Evolutionary conservation across 2,113 vertebrate genomes (phyloP).

Genomic region (Tamias sibiricus): DNA sequence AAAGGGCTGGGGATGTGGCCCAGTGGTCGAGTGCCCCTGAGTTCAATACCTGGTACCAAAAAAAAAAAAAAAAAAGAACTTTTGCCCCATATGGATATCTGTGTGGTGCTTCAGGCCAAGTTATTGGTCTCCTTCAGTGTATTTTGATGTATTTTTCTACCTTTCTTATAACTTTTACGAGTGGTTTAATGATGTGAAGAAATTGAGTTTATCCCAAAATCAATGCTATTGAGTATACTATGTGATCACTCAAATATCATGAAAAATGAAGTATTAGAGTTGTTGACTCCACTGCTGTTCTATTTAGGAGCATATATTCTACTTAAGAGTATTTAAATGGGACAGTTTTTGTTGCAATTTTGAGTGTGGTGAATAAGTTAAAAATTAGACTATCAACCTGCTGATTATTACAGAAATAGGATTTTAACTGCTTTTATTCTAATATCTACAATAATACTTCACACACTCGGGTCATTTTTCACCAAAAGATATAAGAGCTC

Average conservation of each 20-base stretch:
- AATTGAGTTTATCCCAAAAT: slow-evolving; percentile 70
- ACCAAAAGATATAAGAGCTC: neutral
- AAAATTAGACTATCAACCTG: neutral
- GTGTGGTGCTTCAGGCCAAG: slow-evolving; percentile 5
- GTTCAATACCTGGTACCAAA: too few species aligned
- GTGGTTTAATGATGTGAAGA: slow-evolving; percentile 54
- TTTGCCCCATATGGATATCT: neutral
- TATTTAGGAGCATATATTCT: slow-evolving; percentile 51
- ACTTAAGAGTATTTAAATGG: slow-evolving; percentile 54
- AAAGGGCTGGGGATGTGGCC: too few species aligned
- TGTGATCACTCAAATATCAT: slow-evolving; percentile 35
- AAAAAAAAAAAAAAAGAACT: too few species aligned
- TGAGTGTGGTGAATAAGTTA: neutral
- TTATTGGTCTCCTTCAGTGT: slow-evolving; percentile 21
- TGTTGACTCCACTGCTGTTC: slow-evolving; percentile 35
- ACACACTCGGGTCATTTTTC: neutral
- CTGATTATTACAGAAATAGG: neutral
- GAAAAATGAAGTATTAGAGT: slow-evolving; percentile 53
- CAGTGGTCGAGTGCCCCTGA: too few species aligned
- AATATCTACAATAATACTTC: neutral
- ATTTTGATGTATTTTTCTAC: slow-evolving; percentile 66
- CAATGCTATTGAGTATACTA: slow-evolving; percentile 62
- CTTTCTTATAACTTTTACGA: slow-evolving; percentile 71
- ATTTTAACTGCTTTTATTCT: neutral
- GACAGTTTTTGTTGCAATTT: slow-evolving; percentile 27